Evolutionary conservation across 2,888 invertebrate genomes (phyloP).

Genomic region (Villa cingulata): DNA sequence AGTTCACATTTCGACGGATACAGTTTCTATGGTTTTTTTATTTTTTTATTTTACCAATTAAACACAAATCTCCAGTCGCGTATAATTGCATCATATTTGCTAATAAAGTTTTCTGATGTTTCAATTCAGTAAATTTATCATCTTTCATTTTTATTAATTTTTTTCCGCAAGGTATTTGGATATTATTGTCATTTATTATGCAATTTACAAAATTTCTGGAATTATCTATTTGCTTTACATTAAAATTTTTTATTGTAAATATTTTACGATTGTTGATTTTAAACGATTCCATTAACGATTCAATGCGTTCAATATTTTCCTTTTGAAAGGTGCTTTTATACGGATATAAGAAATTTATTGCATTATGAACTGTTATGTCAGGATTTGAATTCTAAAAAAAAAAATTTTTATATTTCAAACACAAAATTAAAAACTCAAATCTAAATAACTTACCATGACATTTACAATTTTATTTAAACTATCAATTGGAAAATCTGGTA

Average conservation of each 20-base stretch:
- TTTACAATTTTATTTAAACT: conserved; percentile 51
- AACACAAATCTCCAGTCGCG: conserved; percentile 68
- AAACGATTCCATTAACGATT: conserved; percentile 54
- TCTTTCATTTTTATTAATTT: conserved; percentile 23
- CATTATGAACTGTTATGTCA: conserved; percentile 47
- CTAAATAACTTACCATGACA: conserved; percentile 24
- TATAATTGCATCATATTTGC: conserved; percentile 67
- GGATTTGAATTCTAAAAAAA: conserved; percentile 56
- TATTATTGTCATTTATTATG: conserved; percentile 33
- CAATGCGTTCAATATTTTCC: conserved; percentile 60
- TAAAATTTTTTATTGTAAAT: background rate
- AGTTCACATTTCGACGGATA: no score
- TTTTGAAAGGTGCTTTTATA: conserved; percentile 63
- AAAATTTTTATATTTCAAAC: background rate
- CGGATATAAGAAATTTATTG: conserved; percentile 70
- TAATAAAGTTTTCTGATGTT: conserved; percentile 65
- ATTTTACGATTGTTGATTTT: conserved; percentile 27
- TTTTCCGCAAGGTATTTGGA: conserved; percentile 35
- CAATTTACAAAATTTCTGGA: conserved; percentile 10
- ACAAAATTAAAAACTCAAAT: background rate
- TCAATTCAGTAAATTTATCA: conserved; percentile 46
- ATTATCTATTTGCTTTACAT: background rate
- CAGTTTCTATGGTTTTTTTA: no score
- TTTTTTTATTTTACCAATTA: conserved; percentile 61
- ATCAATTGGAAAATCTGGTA: conserved; percentile 87